Conservation (phyloP, 2,797 vertebrate species). For the Apodemus agrarius region DNA sequence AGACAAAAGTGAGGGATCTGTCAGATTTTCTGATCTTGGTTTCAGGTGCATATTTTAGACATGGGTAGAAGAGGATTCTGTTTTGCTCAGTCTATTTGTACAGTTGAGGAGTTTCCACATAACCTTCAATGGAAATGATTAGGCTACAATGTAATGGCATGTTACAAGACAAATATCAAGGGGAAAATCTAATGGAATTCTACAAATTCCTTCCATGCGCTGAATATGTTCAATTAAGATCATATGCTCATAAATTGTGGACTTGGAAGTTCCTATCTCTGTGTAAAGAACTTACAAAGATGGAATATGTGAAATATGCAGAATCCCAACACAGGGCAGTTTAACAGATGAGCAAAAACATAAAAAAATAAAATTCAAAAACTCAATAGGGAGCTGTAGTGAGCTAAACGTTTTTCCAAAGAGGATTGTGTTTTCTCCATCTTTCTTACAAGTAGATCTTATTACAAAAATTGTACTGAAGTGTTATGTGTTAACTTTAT, state of each 20-base stretch:
- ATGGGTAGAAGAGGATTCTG: background rate
- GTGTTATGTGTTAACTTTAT: background rate
- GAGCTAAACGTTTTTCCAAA: background rate
- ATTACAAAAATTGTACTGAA: slow-evolving; percentile 3
- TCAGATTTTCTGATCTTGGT: background rate
- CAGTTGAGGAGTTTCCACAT: background rate
- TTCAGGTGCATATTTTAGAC: background rate
- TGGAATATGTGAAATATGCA: slow-evolving; percentile 2
- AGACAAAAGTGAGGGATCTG: background rate
- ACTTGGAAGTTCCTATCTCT: slow-evolving; percentile 1
- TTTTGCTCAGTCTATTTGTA: slow-evolving; percentile 35
- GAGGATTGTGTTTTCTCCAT: background rate
- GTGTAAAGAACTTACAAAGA: slow-evolving; percentile 51
- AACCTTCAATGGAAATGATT: slow-evolving; percentile 39
- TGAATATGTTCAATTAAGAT: slow-evolving; percentile 58
- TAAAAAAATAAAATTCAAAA: background rate
- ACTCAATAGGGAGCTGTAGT: background rate
- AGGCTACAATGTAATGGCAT: slow-evolving; percentile 10
- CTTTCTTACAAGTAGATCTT: slow-evolving; percentile 13
- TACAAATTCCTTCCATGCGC: slow-evolving; percentile 64
- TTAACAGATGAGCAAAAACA: background rate
- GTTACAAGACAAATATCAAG: slow-evolving; percentile 26
- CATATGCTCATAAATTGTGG: slow-evolving; percentile 25
- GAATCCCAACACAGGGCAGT: slow-evolving; percentile 1
- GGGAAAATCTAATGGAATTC: slow-evolving; percentile 57